Evolutionary conservation across 2,113 vertebrate genomes (phyloP).

Genomic region (Chascanopsetta lugubris): DNA sequence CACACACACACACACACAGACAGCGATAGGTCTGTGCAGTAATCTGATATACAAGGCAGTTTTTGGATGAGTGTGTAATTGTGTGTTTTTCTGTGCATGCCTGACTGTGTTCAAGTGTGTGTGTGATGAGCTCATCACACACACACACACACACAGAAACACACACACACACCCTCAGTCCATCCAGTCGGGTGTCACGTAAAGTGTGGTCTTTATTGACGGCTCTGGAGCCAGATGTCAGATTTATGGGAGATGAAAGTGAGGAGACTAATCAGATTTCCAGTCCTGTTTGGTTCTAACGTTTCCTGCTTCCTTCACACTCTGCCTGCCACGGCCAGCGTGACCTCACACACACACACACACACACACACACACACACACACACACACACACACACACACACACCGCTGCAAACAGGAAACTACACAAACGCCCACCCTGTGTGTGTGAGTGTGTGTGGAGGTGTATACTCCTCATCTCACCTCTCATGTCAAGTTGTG

Average conservation of each 20-base stretch:
- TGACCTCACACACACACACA: constrained; percentile 81
- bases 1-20: constrained; percentile 39
- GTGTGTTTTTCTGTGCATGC: constrained; percentile 36
- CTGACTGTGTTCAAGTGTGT: constrained; percentile 9
- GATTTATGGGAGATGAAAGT: constrained; percentile 83
- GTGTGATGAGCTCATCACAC: constrained; percentile 24
- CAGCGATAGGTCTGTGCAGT: constrained; percentile 62
- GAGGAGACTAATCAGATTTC: constrained; percentile 80
- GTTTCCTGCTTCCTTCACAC: constrained; percentile 80
- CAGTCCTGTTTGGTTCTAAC: constrained; percentile 77
- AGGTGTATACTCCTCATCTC: neutral
- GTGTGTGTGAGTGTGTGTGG: constrained; percentile 23
- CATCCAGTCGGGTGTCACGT: constrained; percentile 77
- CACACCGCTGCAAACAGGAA: constrained; percentile 80
- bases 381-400: too few species aligned
- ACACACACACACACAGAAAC: constrained; percentile 15
- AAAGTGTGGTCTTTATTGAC: constrained; percentile 80
- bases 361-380: too few species aligned
- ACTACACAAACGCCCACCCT: constrained; percentile 72
- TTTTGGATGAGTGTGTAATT: constrained; percentile 37
- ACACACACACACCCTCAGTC: constrained; percentile 25
- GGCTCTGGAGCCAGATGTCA: constrained; percentile 78
- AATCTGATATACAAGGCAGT: constrained; percentile 55
- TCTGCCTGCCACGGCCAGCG: constrained; percentile 70
- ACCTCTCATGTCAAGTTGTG: too few species aligned